Base-by-base conservation (phyloP, 2,113 vertebrate genomes). In the Nettapus auritus region DNA sequence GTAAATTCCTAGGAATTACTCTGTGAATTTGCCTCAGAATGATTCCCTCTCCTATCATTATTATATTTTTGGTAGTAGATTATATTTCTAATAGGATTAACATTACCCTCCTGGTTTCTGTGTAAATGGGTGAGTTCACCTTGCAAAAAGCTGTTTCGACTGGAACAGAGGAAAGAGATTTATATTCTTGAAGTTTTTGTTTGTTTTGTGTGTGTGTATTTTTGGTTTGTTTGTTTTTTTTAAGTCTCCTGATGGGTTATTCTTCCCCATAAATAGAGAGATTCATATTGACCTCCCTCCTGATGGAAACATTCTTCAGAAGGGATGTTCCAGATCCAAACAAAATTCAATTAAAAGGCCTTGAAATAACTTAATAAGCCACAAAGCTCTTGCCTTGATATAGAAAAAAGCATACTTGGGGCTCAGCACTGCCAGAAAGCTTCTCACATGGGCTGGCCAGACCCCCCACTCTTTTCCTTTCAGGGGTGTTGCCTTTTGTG, bases 61-160 rank as follows among this genome's bases (percentile, higher is more conserved):
- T 87, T 89, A 53, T 80, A 52, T 95, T 86, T 95, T 87, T 89
- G 59, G 78, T 80, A 29, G 53, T 79, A 82, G 84, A 91, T 95
- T 93, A 90, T 87, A 95, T 94, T 95, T 92, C 62, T 94, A 94
- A 94, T 85, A 95, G 64, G 92, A 95, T 97, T 93, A 96, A 78
- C 25, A 11, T 62, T 76, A 59, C 82, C 46, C 29, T 68, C 29
- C 91, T 84, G 88, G 75, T 80, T 95, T 95, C 82, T 83, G 23
- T 81, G 68, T 69, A 95, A 86, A 88, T n/a, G 82, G 44, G 64
- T 80, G 70, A 93, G 53, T 88, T 96, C 48, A 90, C 88, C 94
- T 91, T 97, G 75, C 40, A 74, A 75, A 40, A 80, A 93, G 48
- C 57, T 91, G 23, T 95, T 94, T 95, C 55, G 46, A 25, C 44